Conservation (phyloP, 2,888 invertebrate genomes). For the Buathra laborator region DNA sequence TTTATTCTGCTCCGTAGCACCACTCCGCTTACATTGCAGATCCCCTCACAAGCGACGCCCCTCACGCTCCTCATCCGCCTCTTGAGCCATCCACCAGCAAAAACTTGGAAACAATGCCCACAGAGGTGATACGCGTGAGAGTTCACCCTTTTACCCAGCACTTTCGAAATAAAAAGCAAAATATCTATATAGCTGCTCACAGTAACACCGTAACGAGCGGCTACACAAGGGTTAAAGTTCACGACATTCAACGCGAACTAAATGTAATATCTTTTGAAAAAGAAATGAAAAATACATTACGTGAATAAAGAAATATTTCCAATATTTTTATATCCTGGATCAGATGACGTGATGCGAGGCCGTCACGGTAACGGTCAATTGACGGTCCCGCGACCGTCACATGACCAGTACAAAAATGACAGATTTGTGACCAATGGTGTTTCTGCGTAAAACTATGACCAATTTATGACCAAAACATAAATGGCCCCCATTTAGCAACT, state of each 20-base stretch:
- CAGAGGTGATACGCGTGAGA: neutral
- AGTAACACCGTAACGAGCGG: slow-evolving; percentile 1
- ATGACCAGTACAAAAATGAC: too few relatives aligned
- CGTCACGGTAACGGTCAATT: too few relatives aligned
- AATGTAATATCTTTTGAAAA: slow-evolving; percentile 1
- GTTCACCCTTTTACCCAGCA: neutral
- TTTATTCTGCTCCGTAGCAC: slow-evolving; percentile 66
- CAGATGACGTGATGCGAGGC: too few relatives aligned
- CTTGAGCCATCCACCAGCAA: slow-evolving; percentile 7
- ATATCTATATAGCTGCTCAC: neutral
- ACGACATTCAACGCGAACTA: slow-evolving; percentile 2
- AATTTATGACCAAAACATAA: too few relatives aligned
- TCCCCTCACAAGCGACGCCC: slow-evolving; percentile 30
- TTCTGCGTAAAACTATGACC: neutral
- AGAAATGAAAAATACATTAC: neutral
- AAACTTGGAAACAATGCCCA: slow-evolving; percentile 23
- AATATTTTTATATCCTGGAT: too few relatives aligned
- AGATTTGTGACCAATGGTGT: too few relatives aligned
- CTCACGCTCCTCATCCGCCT: slow-evolving; percentile 12
- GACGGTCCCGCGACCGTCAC: too few relatives aligned
- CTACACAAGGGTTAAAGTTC: slow-evolving; percentile 5
- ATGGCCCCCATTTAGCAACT: too few relatives aligned
- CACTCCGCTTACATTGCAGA: slow-evolving; percentile 59
- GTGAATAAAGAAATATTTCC: neutral
- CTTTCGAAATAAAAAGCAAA: slow-evolving; percentile 34